Conservation (phyloP, 2,797 vertebrate species). For the Spea hammondii region DNA sequence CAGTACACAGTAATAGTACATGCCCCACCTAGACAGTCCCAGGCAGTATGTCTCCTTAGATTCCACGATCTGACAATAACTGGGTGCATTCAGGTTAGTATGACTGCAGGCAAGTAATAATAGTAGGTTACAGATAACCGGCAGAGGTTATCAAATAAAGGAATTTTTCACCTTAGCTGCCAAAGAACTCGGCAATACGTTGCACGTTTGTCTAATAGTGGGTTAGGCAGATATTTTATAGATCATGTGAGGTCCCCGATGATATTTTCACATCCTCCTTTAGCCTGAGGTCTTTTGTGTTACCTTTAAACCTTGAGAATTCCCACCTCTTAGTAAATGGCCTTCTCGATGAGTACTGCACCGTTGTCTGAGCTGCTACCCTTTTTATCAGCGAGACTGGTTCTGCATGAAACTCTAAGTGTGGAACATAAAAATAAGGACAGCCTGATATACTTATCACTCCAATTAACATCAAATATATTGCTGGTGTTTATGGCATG, state of each 20-base stretch:
- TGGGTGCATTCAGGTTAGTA: neutral
- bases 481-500: constrained; percentile 40
- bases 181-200: neutral
- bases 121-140: neutral
- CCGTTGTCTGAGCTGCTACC: neutral
- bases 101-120: neutral
- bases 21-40: neutral
- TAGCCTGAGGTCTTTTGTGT: neutral
- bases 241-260: neutral
- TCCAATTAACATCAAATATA: constrained; percentile 52
- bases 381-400: constrained; percentile 9
- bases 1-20: too few species aligned
- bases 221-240: neutral
- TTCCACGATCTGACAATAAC: neutral
- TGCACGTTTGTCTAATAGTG: neutral
- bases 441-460: constrained; percentile 40
- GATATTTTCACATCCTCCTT: neutral
- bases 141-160: neutral
- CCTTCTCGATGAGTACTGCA: neutral
- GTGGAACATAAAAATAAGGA: constrained; percentile 34
- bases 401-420: constrained; percentile 7
- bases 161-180: neutral
- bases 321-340: neutral
- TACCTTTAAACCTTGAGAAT: neutral
- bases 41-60: neutral